Percentiles rank a stretch among this genome's conserved stretches.
phyloP scores from a whole-genome alignment of 1,140 invertebrate species.

The Sarcophaga peregrina region DNA sequence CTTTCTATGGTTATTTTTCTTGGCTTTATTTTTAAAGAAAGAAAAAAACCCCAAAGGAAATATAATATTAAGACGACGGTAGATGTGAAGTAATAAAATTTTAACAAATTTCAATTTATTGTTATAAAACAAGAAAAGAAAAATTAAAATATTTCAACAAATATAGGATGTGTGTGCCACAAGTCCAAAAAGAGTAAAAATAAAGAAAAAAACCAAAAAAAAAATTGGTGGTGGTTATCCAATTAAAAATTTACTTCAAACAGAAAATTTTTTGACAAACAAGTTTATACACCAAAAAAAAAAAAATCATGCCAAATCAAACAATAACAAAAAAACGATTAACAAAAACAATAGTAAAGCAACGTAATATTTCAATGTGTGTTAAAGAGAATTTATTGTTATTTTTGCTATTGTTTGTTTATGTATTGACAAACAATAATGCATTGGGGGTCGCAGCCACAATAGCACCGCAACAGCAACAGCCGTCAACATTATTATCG shows the following conservation, averaged over 20 bases:
- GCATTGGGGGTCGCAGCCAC: neutral
- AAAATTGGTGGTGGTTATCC: neutral
- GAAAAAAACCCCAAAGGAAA: neutral
- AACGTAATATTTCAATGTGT: neutral
- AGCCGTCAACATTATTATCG: constrained; percentile 20
- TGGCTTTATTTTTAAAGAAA: neutral
- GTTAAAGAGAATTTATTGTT: neutral
- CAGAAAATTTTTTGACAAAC: neutral
- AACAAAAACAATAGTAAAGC: constrained; percentile 11
- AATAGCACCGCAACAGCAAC: neutral
- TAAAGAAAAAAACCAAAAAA: neutral
- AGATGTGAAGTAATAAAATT: neutral
- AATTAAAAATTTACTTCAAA: neutral
- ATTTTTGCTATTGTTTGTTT: neutral
- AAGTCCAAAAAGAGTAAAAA: neutral
- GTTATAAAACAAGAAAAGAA: neutral
- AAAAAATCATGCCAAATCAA: constrained; percentile 23
- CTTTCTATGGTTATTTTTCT: neutral
- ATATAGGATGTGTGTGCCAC: neutral
- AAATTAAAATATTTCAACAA: neutral
- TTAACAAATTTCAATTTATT: neutral
- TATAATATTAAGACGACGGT: constrained; percentile 1
- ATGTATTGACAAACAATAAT: neutral
- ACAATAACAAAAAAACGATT: neutral
- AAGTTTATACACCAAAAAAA: neutral